Evolutionary conservation across 2,113 vertebrate species (phyloP), one percentile per base, ranked within the genome.

Genomic region (Erpornis zantholeuca): DNA sequence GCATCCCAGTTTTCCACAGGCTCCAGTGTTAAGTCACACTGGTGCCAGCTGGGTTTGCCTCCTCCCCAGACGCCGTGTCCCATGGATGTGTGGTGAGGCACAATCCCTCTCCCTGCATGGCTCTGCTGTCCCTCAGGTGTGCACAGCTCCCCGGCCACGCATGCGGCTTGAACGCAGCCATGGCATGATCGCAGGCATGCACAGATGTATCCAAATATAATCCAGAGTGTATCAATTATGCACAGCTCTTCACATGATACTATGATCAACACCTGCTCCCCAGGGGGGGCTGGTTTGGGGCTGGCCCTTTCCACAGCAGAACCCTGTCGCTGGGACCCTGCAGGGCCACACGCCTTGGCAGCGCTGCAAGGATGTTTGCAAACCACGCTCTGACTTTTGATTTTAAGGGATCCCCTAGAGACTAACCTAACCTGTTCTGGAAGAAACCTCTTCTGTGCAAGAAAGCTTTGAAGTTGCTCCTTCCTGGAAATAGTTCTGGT

Each of bases 401-500:
- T 85, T 91, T 79, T 33, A 73, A 87, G 84, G 71, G 24, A 69
- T 79, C 33, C 85, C 88, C 82, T 45, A 18, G 78, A 95, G 90
- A 92, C 82, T 54, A 53, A 82, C 28, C 16, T 8, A 72, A 95
- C 87, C 90, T 90, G 93, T 85, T 69, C 66, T 40, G 75, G 90
- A 75, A 15, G 38, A 38, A 38, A 38, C 38, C 38, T 38, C 38
- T 38, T 38, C 33, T 23, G 38, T 3, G 40, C 61, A 90, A 83
- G 82, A 73, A 77, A 92, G 82, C 94, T 95, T 92, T 94, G 93
- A 93, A 88, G 92, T 60, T 73, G 85, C 56, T 78, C 24, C 82
- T 95, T 91, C 87, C 93, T 86, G 95, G 90, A 96, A 97, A 47
- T 40, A 52, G 50, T 82, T 70, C 76, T 83, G 70, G 29, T 75